A percentile compares a stretch with the other conserved stretches of the same genome.
These are phyloP conservation scores for Ochropleura plecta DNA, from an alignment of 2,888 invertebrate genomes.

Conservation along the genomic window DNA sequence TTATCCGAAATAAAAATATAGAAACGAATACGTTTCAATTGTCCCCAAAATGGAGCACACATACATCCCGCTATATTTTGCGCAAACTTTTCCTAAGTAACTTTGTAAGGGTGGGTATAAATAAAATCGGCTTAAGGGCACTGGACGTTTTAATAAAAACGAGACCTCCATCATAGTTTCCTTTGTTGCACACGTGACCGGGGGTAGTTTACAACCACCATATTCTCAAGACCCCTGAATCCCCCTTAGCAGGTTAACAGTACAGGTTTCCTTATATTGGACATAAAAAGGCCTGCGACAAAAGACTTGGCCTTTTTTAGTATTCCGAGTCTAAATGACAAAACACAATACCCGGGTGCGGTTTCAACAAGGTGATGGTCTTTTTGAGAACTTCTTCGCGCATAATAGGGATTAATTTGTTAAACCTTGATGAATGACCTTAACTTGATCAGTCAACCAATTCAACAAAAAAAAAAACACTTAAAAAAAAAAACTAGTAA, in stretches of 20 bases:
- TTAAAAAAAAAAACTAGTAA: too few relatives aligned
- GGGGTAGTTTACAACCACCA: constrained; percentile 72
- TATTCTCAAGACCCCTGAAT: constrained; percentile 65
- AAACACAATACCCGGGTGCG: constrained; percentile 66
- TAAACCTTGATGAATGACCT: background rate
- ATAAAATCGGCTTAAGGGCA: constrained; percentile 77
- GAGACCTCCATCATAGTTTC: constrained; percentile 81
- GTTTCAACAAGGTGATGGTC: constrained; percentile 60
- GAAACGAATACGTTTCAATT: constrained; percentile 42
- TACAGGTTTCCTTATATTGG: constrained; percentile 62
- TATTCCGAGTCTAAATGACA: constrained; percentile 70
- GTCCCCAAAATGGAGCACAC: constrained; percentile 41
- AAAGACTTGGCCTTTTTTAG: constrained; percentile 72
- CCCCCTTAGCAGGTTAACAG: constrained; percentile 47
- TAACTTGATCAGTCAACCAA: background rate
- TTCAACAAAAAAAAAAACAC: too few relatives aligned
- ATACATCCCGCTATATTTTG: constrained; percentile 49
- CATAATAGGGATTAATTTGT: background rate
- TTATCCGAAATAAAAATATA: constrained; percentile 27
- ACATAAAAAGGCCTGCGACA: constrained; percentile 66
- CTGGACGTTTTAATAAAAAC: constrained; percentile 82
- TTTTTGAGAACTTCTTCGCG: constrained; percentile 41
- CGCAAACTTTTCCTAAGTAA: constrained; percentile 60
- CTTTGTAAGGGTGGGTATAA: constrained; percentile 72
- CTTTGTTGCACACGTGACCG: constrained; percentile 82